Evolutionary conservation across 37 sponge, comb jelly and placozoan genomes (phyloP).

Genomic region (Halisarca cf. caerulea): DNA sequence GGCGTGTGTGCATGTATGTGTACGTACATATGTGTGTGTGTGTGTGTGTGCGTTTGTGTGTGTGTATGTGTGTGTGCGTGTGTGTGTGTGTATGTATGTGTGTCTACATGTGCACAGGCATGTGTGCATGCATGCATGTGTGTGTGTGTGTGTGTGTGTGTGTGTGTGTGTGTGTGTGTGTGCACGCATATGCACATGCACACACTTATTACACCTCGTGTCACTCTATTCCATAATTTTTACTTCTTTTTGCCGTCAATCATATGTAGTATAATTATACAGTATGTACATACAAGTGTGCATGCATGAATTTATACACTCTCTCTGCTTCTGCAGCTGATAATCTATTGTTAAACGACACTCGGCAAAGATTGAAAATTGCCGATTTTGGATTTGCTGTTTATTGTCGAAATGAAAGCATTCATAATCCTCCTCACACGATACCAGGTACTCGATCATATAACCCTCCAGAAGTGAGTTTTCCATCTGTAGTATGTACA

Average conservation of each 20-base stretch:
- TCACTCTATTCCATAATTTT: too few species aligned
- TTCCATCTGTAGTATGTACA: not conserved
- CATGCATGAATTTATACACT: too few species aligned
- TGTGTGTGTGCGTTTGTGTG: not conserved
- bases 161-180: too few species aligned
- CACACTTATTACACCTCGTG: too few species aligned
- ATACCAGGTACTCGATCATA: not conserved
- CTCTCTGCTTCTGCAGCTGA: not conserved
- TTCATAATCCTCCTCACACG: not conserved
- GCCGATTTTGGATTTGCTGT: constrained; percentile 24
- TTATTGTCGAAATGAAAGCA: not conserved
- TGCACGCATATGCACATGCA: too few species aligned
- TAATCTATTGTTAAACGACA: constrained; percentile 6
- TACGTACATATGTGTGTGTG: not conserved
- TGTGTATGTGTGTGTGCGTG: not conserved
- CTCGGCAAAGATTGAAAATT: constrained; percentile 5
- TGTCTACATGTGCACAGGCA: too few species aligned
- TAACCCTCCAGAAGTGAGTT: constrained; percentile 20
- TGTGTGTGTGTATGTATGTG: not conserved
- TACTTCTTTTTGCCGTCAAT: too few species aligned
- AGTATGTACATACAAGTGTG: too few species aligned
- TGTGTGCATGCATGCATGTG: too few species aligned
- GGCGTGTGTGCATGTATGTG: too few species aligned
- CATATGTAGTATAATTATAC: too few species aligned
- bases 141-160: too few species aligned